Conservation (phyloP, 2,113 vertebrate genomes). For the Polyodon spathula region DNA sequence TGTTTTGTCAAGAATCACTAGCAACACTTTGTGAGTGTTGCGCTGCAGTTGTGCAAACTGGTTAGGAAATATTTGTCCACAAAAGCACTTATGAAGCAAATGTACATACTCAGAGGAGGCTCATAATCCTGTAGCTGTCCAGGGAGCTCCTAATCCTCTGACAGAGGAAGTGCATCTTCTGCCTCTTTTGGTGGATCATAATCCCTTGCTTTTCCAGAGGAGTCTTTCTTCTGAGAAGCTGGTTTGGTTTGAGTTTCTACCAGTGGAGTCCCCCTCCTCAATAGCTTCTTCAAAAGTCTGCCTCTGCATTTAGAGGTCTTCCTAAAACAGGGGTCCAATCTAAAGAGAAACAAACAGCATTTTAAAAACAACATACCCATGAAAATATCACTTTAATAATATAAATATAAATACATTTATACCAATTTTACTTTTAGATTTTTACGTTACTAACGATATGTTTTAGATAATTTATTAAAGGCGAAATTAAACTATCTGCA, state of each 20-base stretch:
- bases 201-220: no score
- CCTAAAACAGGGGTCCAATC: neutral
- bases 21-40: no score
- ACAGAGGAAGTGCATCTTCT: neutral
- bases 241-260: neutral
- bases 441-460: no score
- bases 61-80: no score
- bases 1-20: no score
- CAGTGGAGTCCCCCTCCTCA: conserved; percentile 9
- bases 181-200: no score
- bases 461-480: no score
- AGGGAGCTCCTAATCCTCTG: conserved; percentile 17
- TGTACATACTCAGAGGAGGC: conserved; percentile 46
- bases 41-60: no score
- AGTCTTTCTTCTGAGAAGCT: no score
- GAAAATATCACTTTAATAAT: neutral
- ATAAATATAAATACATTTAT: neutral
- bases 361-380: no score
- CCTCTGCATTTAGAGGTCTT: conserved; percentile 31
- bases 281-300: conserved; percentile 44
- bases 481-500: no score
- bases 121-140: conserved; percentile 24
- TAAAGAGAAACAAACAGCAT: neutral
- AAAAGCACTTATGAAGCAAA: neutral
- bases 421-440: no score